Evolutionary conservation across 2,888 invertebrate species (phyloP).

Genomic region (Malachius bipustulatus): DNA sequence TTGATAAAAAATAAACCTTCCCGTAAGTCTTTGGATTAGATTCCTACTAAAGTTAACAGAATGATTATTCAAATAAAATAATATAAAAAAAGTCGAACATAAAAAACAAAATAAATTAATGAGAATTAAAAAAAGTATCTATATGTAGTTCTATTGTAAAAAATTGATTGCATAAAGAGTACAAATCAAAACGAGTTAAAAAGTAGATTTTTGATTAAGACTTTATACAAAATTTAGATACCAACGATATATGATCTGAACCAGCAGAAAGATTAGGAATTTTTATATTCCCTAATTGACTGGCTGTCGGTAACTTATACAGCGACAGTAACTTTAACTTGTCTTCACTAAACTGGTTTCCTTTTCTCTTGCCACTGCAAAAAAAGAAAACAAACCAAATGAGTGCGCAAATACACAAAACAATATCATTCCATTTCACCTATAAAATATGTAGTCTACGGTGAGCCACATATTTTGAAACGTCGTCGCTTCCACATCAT

Average conservation of each 20-base stretch:
- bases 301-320: constrained; percentile 51
- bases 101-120: too few species aligned
- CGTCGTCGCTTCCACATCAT: constrained; percentile 55
- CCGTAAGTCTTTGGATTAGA: too few species aligned
- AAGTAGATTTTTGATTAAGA: too few species aligned
- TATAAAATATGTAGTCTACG: constrained; percentile 88
- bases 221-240: constrained; percentile 54
- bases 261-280: constrained; percentile 67
- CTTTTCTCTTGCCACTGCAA: constrained; percentile 24
- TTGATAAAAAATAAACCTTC: too few species aligned
- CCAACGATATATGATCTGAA: constrained; percentile 78
- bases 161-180: too few species aligned
- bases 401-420: too few species aligned
- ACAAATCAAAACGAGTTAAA: too few species aligned
- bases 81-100: too few species aligned
- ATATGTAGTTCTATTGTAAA: too few species aligned
- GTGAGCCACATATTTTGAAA: constrained; percentile 63
- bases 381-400: constrained; percentile 11
- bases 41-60: too few species aligned
- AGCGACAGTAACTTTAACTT: constrained; percentile 48
- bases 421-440: constrained; percentile 35
- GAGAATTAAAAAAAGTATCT: too few species aligned
- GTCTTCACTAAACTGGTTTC: constrained; percentile 29
- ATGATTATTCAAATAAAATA: too few species aligned
- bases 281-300: constrained; percentile 36